Percentiles rank a stretch among this genome's conserved stretches.
phyloP scores from a whole-genome alignment of 2,113 vertebrate genomes.

The Tor tambroides region DNA sequence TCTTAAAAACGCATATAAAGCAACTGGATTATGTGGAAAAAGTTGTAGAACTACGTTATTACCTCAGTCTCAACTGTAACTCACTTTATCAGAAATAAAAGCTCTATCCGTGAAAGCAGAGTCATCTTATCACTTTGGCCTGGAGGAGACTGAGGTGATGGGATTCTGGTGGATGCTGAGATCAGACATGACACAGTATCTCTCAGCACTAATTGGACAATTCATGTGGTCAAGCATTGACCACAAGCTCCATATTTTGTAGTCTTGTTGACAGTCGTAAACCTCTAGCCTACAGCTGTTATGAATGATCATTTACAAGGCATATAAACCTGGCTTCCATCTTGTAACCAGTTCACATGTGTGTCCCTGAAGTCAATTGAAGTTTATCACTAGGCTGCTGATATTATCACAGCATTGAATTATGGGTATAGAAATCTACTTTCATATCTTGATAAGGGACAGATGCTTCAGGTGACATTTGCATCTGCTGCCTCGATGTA shows the following conservation, averaged over 20 bases:
- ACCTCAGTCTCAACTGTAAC: neutral
- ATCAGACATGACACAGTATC: constrained; percentile 34
- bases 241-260: constrained; percentile 13
- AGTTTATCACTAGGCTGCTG: neutral
- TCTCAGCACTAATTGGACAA: constrained; percentile 44
- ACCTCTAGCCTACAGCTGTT: constrained; percentile 37
- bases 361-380: constrained; percentile 1
- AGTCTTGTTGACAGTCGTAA: constrained; percentile 19
- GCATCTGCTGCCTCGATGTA: neutral
- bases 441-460: neutral
- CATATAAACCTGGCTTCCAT: neutral
- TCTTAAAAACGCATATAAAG: neutral
- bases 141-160: neutral
- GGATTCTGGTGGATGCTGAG: neutral
- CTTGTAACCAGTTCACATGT: neutral
- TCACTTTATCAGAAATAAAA: constrained; percentile 6
- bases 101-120: constrained; percentile 3
- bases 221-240: constrained; percentile 25
- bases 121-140: constrained; percentile 19
- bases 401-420: neutral
- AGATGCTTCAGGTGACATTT: constrained; percentile 12
- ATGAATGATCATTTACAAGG: constrained; percentile 31
- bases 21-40: neutral
- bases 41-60: neutral
- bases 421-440: neutral